Base-by-base conservation (phyloP, 2,113 vertebrate species). In the Microtus pennsylvanicus region DNA sequence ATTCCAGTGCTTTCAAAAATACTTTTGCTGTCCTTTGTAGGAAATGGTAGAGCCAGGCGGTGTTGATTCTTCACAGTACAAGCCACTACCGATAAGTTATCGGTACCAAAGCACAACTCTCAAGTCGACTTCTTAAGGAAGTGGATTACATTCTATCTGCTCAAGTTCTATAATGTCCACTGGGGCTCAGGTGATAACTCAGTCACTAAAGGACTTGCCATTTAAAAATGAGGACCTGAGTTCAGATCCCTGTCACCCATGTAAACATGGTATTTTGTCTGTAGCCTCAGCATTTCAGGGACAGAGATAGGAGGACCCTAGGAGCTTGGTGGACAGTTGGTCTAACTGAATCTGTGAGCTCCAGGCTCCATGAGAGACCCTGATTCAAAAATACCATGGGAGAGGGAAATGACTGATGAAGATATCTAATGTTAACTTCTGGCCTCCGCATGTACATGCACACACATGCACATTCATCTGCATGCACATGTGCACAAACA, bases 71-170 rank as follows among this genome's bases (percentile, higher is more conserved):
- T 98, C 97, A 89, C 76, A 88, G 91, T 69, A 89, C 94, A 97
- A 89, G 42, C 95, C 96, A 96, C 95, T 96, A 97, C 90, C 76
- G 87, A n/a, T 65, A 65, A 96, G 38, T 47, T 67, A 90, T 9
- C 81, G n/a, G 83, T 96, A 89, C n/a, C 96, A 93, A 89, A 90
- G 22, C 2, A 87, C 7, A 35, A 50, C 89, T 61, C 98, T 98
- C 98, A 98, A 98, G 98, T 99, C 97, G 98, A 96, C 97, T 99
- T 98, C 98, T 99, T 98, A 99, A 99, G 98, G 98, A 98, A 98
- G 98, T 98, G 12, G 52, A 98, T 98, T 98, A 98, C 98, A 97
- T 98, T 98, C 98, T 98, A 98, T 98, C 98, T 98, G 97, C 98
- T 98, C 95, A 96, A 97, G 98, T 98, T 98, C 98, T 98, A 98